Base-by-base conservation (phyloP, 2,888 invertebrate genomes). In the Isoperla grammatica region DNA sequence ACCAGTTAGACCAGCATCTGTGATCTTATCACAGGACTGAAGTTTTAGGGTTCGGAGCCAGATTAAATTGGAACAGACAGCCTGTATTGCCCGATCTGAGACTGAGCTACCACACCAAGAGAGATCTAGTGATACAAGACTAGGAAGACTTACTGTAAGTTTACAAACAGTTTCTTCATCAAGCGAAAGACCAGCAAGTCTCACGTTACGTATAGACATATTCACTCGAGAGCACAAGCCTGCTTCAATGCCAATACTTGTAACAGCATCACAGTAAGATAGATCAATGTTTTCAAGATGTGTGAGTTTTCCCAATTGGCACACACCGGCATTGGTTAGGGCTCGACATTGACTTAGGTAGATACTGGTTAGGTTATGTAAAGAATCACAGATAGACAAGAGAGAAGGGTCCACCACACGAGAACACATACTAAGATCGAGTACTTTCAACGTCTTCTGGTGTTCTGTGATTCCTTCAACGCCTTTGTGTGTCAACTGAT, bases 81-180 rank as follows among this genome's bases (percentile, higher is more conserved):
- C 81, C 75, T 87, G 84, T 17, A 63, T 56, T 8, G 63, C 82
- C 61, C 77, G 77, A 69, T 88, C 86, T 2, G 86, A 86, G 1
- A 88, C 82, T n/a, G 82, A 83, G 74, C 81, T 83, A 65, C 84
- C 82, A 69, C 88, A 88, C 65, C 81, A 83, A 60, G 83, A 83
- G 48, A 88, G 70, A 69, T 88, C 84, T 19, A 89, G 74, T 19
- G 77, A 72, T 0, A 74, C 77, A 45, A 88, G 73, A 60, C 80
- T 79, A 1, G 79, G 79, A 58, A 86, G 74, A 64, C 76, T 78
- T 66, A 79, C 78, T 8, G 84, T 81, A 59, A 87, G 76, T 68
- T 77, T 75, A 56, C 82, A 79, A 4, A 88, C 74, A 23, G 82
- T 80, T 64, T 75, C 76, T 69, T 87, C 83, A 67, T 82, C 82